Evolutionary conservation across 1,140 invertebrate species (phyloP).

Genomic region (Eciton burchellii): DNA sequence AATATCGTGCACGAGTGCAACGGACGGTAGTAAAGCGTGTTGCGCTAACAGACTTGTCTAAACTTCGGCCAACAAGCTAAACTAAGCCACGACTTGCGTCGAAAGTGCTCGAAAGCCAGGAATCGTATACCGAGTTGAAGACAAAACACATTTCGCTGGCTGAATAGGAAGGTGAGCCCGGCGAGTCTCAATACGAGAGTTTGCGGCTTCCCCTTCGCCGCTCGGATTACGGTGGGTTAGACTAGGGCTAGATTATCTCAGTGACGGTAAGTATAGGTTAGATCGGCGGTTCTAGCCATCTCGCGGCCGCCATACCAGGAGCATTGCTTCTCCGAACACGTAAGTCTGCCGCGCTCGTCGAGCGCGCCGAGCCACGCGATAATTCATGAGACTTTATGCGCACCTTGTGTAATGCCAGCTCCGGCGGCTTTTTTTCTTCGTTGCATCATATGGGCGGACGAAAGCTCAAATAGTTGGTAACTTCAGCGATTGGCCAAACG

Average conservation of each 20-base stretch:
- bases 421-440: slow-evolving; percentile 59
- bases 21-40: background rate
- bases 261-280: slow-evolving; percentile 81
- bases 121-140: slow-evolving; percentile 53
- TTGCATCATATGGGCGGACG: slow-evolving; percentile 34
- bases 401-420: slow-evolving; percentile 75
- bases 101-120: slow-evolving; percentile 41
- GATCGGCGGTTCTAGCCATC: slow-evolving; percentile 72
- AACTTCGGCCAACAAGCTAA: slow-evolving; percentile 17
- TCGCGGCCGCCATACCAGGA: slow-evolving; percentile 70
- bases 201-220: slow-evolving; percentile 63
- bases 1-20: background rate
- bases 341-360: slow-evolving; percentile 65
- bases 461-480: slow-evolving; percentile 26
- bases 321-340: slow-evolving; percentile 76
- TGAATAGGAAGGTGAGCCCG: slow-evolving; percentile 62
- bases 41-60: slow-evolving; percentile 16
- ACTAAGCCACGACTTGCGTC: slow-evolving; percentile 12
- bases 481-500: background rate
- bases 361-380: slow-evolving; percentile 73
- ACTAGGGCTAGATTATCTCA: slow-evolving; percentile 77
- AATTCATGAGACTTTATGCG: slow-evolving; percentile 78
- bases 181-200: slow-evolving; percentile 66
- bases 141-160: slow-evolving; percentile 50
- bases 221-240: slow-evolving; percentile 73